Conservation (phyloP, 2,797 vertebrate species). For the Carduelis carduelis region DNA sequence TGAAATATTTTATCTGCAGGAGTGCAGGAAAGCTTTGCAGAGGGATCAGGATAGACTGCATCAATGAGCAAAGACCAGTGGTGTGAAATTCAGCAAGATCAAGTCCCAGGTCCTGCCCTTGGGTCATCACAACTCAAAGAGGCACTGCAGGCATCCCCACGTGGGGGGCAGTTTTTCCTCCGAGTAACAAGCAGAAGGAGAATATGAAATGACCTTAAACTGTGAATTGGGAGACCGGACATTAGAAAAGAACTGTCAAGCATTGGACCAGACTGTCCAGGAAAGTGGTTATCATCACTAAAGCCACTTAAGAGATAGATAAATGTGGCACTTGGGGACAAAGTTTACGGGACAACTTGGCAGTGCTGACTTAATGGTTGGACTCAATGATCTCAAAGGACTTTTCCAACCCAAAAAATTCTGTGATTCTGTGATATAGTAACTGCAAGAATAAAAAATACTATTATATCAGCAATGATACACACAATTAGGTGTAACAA, state of each 20-base stretch:
- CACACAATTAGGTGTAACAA: background rate
- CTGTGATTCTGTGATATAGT: background rate
- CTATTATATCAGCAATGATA: background rate
- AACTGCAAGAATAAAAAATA: background rate
- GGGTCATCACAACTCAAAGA: accelerated
- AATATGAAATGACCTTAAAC: background rate
- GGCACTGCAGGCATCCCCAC: background rate
- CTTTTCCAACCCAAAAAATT: background rate
- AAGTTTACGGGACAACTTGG: background rate
- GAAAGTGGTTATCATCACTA: background rate
- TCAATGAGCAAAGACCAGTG: accelerated
- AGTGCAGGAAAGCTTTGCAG: background rate
- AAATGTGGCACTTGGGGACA: no score
- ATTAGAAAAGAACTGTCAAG: background rate
- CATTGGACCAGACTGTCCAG: background rate
- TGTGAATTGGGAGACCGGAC: accelerated
- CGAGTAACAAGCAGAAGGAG: background rate
- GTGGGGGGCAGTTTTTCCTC: accelerated
- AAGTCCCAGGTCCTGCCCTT: accelerated
- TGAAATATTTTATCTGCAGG: background rate
- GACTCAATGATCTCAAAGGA: background rate
- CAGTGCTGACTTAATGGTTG: accelerated
- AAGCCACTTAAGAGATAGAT: accelerated
- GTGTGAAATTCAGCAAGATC: background rate
- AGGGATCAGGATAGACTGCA: background rate